Conservation (phyloP, 2,113 vertebrate species). For the Nettapus auritus region DNA sequence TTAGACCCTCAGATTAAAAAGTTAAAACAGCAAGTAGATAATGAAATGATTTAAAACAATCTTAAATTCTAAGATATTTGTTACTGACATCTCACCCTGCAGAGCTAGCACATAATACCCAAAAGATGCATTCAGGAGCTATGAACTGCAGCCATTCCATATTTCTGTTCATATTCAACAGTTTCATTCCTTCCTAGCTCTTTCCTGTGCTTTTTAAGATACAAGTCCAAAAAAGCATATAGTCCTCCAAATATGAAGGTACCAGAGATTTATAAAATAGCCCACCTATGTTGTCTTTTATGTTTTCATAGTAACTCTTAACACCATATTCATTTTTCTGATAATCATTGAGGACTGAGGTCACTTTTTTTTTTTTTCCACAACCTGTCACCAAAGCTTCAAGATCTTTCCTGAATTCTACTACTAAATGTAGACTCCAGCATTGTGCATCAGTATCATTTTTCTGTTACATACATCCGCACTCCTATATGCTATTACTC, state of each 20-base stretch:
- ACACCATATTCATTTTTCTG: background rate
- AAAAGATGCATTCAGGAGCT: background rate
- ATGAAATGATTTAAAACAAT: background rate
- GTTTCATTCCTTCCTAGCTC: background rate
- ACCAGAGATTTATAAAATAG: background rate
- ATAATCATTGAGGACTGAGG: background rate
- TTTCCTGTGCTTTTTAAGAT: background rate
- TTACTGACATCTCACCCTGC: background rate
- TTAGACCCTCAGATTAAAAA: background rate
- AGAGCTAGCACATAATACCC: background rate
- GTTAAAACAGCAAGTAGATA: background rate
- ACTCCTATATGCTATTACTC: too few relatives aligned
- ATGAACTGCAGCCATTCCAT: background rate
- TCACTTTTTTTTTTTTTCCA: background rate
- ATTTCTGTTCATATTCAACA: background rate
- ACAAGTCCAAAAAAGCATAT: background rate
- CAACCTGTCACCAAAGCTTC: background rate
- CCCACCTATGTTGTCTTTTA: background rate
- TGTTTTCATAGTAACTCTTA: background rate
- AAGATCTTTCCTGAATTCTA: background rate
- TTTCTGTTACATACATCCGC: background rate
- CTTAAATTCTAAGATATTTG: background rate
- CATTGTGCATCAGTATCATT: background rate
- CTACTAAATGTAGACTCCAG: background rate
- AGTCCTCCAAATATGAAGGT: background rate